phyloP scores from a whole-genome alignment of 1,140 invertebrate genomes.

The Harpegnathos saltator region DNA sequence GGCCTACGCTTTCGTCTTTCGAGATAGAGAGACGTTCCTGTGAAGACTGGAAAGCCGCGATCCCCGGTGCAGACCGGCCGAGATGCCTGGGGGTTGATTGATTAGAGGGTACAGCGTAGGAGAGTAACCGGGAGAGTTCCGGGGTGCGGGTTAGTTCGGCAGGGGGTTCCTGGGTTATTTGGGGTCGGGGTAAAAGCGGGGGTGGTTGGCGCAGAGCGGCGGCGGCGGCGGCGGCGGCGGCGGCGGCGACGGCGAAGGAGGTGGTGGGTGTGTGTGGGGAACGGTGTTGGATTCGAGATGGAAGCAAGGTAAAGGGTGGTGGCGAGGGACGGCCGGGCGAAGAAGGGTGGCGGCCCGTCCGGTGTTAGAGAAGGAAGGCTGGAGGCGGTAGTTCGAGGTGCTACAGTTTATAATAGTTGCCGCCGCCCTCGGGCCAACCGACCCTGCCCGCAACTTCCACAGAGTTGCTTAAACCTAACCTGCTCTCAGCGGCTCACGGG shows the following conservation, averaged over 20 bases:
- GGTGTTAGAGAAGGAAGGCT: conserved; percentile 76
- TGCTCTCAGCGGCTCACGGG: conserved; percentile 66
- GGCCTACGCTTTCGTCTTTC: conserved; percentile 68
- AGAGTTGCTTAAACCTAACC: conserved; percentile 86
- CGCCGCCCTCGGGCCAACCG: conserved; percentile 83
- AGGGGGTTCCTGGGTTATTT: conserved; percentile 84
- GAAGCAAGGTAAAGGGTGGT: conserved; percentile 65
- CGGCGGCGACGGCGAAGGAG: conserved; percentile 27
- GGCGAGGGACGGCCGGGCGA: conserved; percentile 67
- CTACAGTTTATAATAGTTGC: conserved; percentile 87
- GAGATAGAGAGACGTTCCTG: conserved; percentile 74
- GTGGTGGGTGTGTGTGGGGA: conserved; percentile 48
- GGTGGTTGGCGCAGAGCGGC: conserved; percentile 56
- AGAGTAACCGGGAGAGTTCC: conserved; percentile 78
- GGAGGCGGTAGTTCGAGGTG: conserved; percentile 86
- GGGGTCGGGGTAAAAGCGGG: conserved; percentile 69
- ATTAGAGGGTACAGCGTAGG: conserved; percentile 83
- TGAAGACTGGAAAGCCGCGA: conserved; percentile 77
- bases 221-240: conserved; percentile 5
- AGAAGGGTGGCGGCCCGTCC: conserved; percentile 71
- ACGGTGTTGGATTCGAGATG: conserved; percentile 66
- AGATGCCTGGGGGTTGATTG: conserved; percentile 85
- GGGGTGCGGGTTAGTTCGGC: conserved; percentile 82
- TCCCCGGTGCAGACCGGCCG: conserved; percentile 74
- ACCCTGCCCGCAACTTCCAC: conserved; percentile 84